phyloP scores from a whole-genome alignment of 2,797 vertebrate species.

The Macrochelys suwanniensis region DNA sequence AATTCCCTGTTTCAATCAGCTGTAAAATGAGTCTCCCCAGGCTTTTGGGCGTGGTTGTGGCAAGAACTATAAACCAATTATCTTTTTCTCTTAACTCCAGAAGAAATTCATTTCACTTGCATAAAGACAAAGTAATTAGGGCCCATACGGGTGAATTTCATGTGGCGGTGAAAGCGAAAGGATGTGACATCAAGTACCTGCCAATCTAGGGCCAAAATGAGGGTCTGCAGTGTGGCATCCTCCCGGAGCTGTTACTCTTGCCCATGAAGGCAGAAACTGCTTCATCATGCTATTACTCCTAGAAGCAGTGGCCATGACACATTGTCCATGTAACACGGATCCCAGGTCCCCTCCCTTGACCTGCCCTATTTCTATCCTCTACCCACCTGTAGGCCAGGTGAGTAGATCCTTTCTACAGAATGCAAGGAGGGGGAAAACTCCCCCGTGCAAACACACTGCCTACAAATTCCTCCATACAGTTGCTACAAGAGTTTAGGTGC shows the following conservation, averaged over 20 bases:
- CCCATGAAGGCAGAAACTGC: not conserved
- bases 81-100: not conserved
- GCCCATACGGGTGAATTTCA: not conserved
- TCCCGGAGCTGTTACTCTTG: fast-evolving
- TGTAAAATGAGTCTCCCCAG: not conserved
- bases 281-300: not conserved
- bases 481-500: not conserved
- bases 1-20: not conserved
- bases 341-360: not conserved
- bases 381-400: not conserved
- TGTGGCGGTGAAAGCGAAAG: fast-evolving
- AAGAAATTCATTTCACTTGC: not conserved
- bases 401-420: conserved; percentile 1
- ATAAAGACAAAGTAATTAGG: not conserved
- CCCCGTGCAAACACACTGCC: not conserved
- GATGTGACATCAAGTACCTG: not conserved
- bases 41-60: not conserved
- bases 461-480: not conserved
- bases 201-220: not conserved
- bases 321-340: fast-evolving
- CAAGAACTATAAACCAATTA: not conserved
- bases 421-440: not conserved
- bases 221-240: not conserved
- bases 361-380: not conserved
- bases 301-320: fast-evolving